These are phyloP conservation scores for Pongo abelii DNA, from an alignment of 2,113 vertebrate genomes.

Conservation along the genomic window DNA sequence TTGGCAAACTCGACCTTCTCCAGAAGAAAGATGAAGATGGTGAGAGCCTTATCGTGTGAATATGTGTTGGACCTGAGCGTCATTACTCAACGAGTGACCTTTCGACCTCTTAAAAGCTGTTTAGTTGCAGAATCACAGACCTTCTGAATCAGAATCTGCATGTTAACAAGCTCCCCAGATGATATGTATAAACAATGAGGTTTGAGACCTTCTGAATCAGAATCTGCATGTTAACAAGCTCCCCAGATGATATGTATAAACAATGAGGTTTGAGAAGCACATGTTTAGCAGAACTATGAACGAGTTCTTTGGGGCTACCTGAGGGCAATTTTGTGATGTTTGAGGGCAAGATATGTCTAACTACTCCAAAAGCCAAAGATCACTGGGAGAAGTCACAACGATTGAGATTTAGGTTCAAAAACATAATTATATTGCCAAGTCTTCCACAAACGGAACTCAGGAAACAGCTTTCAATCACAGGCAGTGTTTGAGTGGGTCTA, in stretches of 20 bases:
- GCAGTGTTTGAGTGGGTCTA: background rate
- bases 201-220: background rate
- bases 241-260: background rate
- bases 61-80: background rate
- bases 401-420: background rate
- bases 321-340: background rate
- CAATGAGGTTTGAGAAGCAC: background rate
- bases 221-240: background rate
- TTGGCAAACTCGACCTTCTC: background rate
- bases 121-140: background rate
- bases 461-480: background rate
- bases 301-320: background rate
- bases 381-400: background rate
- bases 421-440: background rate
- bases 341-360: background rate
- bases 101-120: background rate
- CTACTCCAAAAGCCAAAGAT: background rate
- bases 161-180: background rate
- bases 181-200: background rate
- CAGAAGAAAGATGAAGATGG: background rate
- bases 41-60: background rate
- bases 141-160: background rate
- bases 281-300: background rate
- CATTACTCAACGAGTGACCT: background rate
- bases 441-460: background rate